Evolutionary conservation across 1,140 invertebrate genomes (phyloP).

Genomic region (Ylistrum balloti): DNA sequence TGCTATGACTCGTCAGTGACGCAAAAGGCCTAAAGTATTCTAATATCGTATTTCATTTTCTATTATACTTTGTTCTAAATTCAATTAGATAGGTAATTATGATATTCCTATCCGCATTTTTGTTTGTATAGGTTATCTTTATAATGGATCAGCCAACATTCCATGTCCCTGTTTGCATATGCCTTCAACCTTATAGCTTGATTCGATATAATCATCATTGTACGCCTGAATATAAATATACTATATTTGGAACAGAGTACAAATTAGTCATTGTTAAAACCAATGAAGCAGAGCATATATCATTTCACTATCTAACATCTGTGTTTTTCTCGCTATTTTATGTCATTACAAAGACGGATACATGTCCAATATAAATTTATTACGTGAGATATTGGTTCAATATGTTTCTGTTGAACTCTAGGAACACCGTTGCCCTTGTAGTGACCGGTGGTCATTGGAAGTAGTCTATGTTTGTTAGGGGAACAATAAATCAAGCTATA

Average conservation of each 20-base stretch:
- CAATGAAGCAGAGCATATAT: neutral
- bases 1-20: too few relatives aligned
- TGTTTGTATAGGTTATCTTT: too few relatives aligned
- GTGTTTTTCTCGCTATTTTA: neutral
- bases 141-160: too few relatives aligned
- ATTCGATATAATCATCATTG: too few relatives aligned
- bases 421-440: neutral
- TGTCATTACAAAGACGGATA: neutral
- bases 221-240: too few relatives aligned
- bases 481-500: neutral
- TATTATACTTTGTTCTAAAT: too few relatives aligned
- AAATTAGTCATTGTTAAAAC: neutral
- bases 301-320: neutral
- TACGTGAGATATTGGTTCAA: neutral
- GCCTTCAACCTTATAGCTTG: too few relatives aligned
- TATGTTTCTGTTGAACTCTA: neutral
- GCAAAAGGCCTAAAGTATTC: too few relatives aligned
- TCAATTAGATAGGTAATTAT: too few relatives aligned
- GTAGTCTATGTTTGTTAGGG: neutral
- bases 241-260: neutral
- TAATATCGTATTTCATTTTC: too few relatives aligned
- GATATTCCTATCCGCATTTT: too few relatives aligned
- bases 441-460: neutral
- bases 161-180: too few relatives aligned
- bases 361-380: neutral